Percentiles rank a stretch among this genome's conserved stretches.
Conservation (phyloP, 2,888 invertebrate species). For the Hylaea fasciaria region DNA sequence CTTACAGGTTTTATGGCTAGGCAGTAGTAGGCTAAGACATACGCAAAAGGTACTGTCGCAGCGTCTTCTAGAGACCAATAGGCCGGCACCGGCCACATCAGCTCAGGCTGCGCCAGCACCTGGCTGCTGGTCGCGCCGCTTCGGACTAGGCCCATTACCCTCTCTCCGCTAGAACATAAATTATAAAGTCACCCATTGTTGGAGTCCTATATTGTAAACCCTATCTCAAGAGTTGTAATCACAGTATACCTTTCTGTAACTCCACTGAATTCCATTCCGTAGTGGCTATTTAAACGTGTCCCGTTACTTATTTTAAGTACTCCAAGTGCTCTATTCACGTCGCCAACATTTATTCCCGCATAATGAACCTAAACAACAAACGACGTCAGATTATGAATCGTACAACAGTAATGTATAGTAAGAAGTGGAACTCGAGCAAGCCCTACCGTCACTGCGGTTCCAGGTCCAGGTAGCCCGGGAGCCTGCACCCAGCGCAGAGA, state of each 20-base stretch:
- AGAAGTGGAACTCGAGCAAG: too few relatives aligned
- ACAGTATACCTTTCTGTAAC: slow-evolving; percentile 50
- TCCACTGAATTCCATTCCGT: slow-evolving; percentile 73
- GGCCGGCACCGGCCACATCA: slow-evolving; percentile 87
- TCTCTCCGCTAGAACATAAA: slow-evolving; percentile 78
- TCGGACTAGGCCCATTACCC: slow-evolving; percentile 87
- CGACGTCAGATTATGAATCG: too few relatives aligned
- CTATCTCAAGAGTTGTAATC: neutral
- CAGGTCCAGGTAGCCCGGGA: slow-evolving; percentile 34
- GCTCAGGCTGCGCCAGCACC: slow-evolving; percentile 77
- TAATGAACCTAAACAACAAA: slow-evolving; percentile 51
- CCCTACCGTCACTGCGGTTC: slow-evolving; percentile 56
- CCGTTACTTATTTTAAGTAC: slow-evolving; percentile 27
- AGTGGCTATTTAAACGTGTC: slow-evolving; percentile 34
- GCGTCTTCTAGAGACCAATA: slow-evolving; percentile 89
- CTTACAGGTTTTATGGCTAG: slow-evolving; percentile 38
- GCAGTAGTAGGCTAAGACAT: slow-evolving; percentile 80
- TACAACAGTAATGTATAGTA: slow-evolving; percentile 17
- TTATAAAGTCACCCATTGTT: neutral
- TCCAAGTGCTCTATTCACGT: slow-evolving; percentile 56
- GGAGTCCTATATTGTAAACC: neutral
- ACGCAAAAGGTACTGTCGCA: slow-evolving; percentile 90
- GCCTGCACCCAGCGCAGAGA: slow-evolving; percentile 58
- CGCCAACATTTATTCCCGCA: slow-evolving; percentile 51
- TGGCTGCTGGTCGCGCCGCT: slow-evolving; percentile 81